Conservation (phyloP, 1,140 invertebrate genomes). For the Bombus waltoni region DNA sequence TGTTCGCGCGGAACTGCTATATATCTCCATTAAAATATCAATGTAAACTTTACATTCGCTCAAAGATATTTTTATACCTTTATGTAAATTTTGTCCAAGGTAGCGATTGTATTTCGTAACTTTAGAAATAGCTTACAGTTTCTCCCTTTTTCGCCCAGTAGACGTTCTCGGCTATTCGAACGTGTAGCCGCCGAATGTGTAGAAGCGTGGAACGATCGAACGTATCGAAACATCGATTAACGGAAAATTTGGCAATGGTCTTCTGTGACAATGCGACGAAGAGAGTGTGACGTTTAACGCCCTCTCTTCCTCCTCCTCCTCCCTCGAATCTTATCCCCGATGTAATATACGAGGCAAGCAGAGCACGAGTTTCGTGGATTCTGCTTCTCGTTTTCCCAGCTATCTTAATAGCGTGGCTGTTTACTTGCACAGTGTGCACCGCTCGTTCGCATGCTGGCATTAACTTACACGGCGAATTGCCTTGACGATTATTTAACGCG, state of each 20-base stretch:
- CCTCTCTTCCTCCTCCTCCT: rapidly evolving
- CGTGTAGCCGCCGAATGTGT: too few relatives aligned
- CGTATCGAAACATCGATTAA: background rate
- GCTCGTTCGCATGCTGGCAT: conserved; percentile 53
- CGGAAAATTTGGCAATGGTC: background rate
- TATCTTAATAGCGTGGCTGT: conserved; percentile 66
- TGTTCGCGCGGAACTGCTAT: rapidly evolving
- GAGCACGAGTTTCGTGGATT: background rate
- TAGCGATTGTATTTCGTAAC: background rate
- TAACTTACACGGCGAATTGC: conserved; percentile 45
- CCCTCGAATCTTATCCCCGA: background rate
- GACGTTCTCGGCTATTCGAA: background rate
- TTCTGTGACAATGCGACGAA: background rate
- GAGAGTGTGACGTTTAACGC: background rate
- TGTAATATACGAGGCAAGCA: background rate
- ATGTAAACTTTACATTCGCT: background rate
- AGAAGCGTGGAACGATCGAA: background rate
- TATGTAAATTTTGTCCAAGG: too few relatives aligned
- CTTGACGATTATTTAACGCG: conserved; percentile 64
- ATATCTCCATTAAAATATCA: background rate
- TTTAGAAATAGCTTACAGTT: background rate
- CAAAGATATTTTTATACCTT: background rate
- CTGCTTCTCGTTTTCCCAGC: conserved; percentile 8
- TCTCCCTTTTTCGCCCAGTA: rapidly evolving
- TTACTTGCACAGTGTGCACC: conserved; percentile 48